These are phyloP conservation scores for Hoplodrina ambigua DNA, from an alignment of 2,888 invertebrate genomes.

Conservation along the genomic window DNA sequence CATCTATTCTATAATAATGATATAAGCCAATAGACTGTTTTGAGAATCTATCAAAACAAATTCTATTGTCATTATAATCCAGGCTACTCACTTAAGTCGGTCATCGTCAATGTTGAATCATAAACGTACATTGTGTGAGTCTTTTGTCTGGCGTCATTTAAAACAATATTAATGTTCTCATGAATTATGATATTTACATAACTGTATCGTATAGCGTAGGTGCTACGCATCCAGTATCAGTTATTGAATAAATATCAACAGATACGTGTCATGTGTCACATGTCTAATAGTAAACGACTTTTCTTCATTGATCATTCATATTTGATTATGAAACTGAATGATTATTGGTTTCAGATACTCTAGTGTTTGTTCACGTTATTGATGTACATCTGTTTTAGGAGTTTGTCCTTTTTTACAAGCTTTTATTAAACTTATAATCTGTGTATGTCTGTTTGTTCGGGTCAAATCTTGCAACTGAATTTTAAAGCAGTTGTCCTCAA, in stretches of 20 bases:
- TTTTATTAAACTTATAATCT: too few species aligned
- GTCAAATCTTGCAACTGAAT: too few species aligned
- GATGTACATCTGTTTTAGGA: neutral
- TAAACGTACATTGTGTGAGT: conserved; percentile 9
- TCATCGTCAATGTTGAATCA: conserved; percentile 7
- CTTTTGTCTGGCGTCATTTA: neutral
- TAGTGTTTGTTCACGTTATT: neutral
- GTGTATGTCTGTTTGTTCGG: too few species aligned
- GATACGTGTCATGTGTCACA: neutral
- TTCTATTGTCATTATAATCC: conserved; percentile 19
- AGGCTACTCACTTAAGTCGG: neutral
- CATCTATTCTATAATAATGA: conserved; percentile 9
- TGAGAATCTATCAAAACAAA: conserved; percentile 18
- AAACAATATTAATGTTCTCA: conserved; percentile 25
- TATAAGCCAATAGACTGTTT: conserved; percentile 14
- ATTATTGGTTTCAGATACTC: neutral
- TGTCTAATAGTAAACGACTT: neutral
- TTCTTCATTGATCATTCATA: neutral
- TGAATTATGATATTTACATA: conserved; percentile 33
- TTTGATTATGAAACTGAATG: neutral
- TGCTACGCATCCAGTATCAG: conserved; percentile 8
- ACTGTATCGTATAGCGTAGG: conserved; percentile 6
- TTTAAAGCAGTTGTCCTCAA: too few species aligned
- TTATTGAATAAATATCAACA: conserved; percentile 16
- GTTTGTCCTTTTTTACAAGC: too few species aligned